Conservation (phyloP, 2,888 invertebrate genomes). For the Megamerina dolium region DNA sequence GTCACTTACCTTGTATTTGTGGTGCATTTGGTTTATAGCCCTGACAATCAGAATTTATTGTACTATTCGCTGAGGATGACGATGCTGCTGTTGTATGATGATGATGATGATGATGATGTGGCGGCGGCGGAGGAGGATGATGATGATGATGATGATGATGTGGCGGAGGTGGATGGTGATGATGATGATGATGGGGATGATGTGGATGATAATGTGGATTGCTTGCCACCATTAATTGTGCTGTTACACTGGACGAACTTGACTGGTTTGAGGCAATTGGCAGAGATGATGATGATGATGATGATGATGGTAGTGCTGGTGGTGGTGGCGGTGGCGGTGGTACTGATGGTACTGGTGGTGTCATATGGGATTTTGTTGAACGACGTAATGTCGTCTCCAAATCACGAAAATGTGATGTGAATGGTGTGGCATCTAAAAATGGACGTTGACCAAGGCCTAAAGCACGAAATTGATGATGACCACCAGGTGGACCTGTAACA, state of each 20-base stretch:
- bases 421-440: slow-evolving; percentile 58
- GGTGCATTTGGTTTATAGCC: slow-evolving; percentile 60
- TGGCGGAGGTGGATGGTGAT: no score
- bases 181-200: no score
- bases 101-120: no score
- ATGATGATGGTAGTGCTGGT: slow-evolving; percentile 23
- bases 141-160: no score
- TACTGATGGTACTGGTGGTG: neutral
- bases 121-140: no score
- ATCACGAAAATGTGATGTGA: slow-evolving; percentile 61
- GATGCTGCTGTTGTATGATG: no score
- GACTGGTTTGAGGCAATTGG: no score
- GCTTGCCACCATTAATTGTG: slow-evolving; percentile 29
- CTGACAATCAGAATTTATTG: slow-evolving; percentile 53
- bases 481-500: slow-evolving; percentile 40
- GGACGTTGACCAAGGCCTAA: slow-evolving; percentile 70
- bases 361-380: slow-evolving; percentile 22
- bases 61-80: slow-evolving; percentile 48
- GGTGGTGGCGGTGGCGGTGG: slow-evolving; percentile 40
- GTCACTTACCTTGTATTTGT: slow-evolving; percentile 47
- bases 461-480: slow-evolving; percentile 65
- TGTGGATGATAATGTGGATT: no score
- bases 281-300: neutral
- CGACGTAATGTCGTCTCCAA: slow-evolving; percentile 53
- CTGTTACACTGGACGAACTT: slow-evolving; percentile 24